Evolutionary conservation across 2,888 invertebrate genomes (phyloP), one percentile per base, ranked within the genome.

Genomic region (Rhopalosiphum nymphaeae): DNA sequence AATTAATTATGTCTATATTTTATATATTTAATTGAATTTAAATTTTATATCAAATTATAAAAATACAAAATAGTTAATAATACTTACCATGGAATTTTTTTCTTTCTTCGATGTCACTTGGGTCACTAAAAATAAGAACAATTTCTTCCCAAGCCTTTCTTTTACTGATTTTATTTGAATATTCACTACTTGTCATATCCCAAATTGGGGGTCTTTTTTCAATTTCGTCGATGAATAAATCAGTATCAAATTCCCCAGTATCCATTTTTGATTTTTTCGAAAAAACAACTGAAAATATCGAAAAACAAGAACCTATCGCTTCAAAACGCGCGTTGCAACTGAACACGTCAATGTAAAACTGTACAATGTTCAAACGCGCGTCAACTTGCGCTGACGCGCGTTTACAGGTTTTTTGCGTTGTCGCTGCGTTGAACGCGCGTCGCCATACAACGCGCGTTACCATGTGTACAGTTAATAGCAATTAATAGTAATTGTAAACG

Each of bases 81-180:
- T 49, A 78, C 85, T 53, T 91, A 91, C 91, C 42, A 85, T 46
- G 57, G 56, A 85, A 87, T 53, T 92, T 86, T 53, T 92, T 92
- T 85, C 87, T 84, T 56, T 84, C 56, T 29, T 92, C 53, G 49
- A 57, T 84, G n/a, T n/a, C 44, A 78, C 78, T 46, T 44, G 44
- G n/a, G 46, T 91, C 78, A 46, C 46, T n/a, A 67, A 91, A 91
- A 61, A 61, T 67, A 29, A 57, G 57, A 21, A 91, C 42, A 46
- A 91, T 44, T 67, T 91, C 91, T 42, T 91, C 84, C 78, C 91
- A 91, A n/a, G 46, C 49, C 26, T 61, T 91, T 91, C 78, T 91
- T 91, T 91, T 67, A n/a, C 84, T 42, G n/a, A 46, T 84, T 91
- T 84, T 91, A 53, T 91, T 91, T 36, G 67, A 26, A 44, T 91